These are phyloP conservation scores for Mythimna vitellina DNA, from an alignment of 2,888 invertebrate genomes.

Conservation along the genomic window DNA sequence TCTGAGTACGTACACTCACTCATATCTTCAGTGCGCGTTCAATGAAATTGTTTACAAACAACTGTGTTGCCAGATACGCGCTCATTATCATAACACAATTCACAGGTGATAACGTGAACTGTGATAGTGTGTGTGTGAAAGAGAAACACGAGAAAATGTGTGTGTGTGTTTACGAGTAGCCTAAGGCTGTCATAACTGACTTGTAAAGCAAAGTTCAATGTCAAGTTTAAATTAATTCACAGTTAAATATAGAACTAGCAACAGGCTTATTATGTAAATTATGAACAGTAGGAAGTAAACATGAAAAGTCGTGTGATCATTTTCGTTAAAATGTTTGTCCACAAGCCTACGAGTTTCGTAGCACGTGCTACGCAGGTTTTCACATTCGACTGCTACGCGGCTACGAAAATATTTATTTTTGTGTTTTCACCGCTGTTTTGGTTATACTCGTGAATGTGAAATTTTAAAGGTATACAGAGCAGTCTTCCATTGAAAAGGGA, in stretches of 20 bases:
- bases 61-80: constrained; percentile 60
- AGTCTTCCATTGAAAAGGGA: too few relatives aligned
- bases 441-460: neutral
- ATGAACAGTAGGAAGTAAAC: neutral
- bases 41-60: constrained; percentile 67
- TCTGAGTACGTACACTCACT: constrained; percentile 26
- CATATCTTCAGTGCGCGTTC: constrained; percentile 48
- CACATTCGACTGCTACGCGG: constrained; percentile 8
- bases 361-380: constrained; percentile 29
- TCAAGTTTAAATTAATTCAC: constrained; percentile 15
- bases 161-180: constrained; percentile 22
- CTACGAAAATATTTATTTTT: neutral
- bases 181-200: constrained; percentile 16
- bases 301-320: neutral
- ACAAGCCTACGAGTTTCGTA: constrained; percentile 34
- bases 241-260: constrained; percentile 10
- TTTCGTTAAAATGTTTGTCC: constrained; percentile 2
- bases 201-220: constrained; percentile 28
- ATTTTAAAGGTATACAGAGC: neutral
- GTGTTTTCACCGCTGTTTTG: neutral
- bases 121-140: constrained; percentile 10
- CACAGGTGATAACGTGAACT: constrained; percentile 49
- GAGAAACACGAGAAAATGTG: neutral
- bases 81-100: constrained; percentile 64
- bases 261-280: neutral